Base-by-base conservation (phyloP, 2,797 vertebrate genomes). In the Setipinna tenuifilis region DNA sequence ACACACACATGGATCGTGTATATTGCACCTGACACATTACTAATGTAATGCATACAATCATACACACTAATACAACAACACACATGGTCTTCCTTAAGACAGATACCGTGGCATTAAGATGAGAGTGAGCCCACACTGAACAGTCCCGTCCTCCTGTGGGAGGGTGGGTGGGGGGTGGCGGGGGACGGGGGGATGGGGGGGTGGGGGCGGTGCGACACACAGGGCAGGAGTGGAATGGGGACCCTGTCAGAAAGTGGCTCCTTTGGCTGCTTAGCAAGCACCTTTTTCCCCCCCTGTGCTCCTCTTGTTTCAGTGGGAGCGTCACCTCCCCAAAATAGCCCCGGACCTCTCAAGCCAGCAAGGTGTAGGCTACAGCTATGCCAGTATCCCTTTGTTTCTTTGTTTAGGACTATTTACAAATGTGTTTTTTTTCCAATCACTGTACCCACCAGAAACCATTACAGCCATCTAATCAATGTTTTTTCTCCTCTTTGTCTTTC, bases 271-370 rank as follows among this genome's bases (percentile, higher is more conserved):
- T 78, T 21, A 7, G 35, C 90, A 25, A 86, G 91, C 84, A 89
- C 92, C 89, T 87, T 90, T 92, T 92, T 92, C 90, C 93, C 14
- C 87, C 86, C 86, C 75, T 21, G 35, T 81, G 82, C 86, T 92
- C 92, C 92, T 93, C 92, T 91, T 94, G 93, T 93, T 94, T 92
- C 93, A 92, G 86, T 92, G 94, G 92, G 93, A 94, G 94, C 90
- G 91, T 91, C 91, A 90, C 92, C 91, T 93, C 95, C 94, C 94
- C 92, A 95, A 95, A 96, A 96, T 96, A 95, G 93, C 94, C 90
- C 90, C 94, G 94, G 94, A 95, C 95, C 93, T 94, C 94, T 94
- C 94, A 92, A 92, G 93, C 94, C 94, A 93, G 93, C 88, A 93
- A 94, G 94, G 94, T 92, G 90, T 92, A 14, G 91, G 85, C 82